Evolutionary conservation across 2,113 vertebrate species (phyloP), one percentile per base, ranked within the genome.

Genomic region (Triplophysa dalaica): DNA sequence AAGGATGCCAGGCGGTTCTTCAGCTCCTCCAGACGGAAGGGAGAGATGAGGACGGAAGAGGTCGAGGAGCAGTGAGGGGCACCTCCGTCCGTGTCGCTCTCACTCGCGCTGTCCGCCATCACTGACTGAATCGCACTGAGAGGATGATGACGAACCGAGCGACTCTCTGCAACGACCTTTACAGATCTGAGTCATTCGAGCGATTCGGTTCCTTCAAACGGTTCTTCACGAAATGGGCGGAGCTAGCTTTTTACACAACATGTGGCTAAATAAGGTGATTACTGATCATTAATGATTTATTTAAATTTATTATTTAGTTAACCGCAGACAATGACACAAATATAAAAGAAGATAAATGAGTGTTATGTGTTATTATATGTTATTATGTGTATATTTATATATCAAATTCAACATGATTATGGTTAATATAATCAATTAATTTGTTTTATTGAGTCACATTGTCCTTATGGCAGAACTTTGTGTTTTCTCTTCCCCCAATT

Each of bases 91-190:
- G 93, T 94, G 85, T 94, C 93, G 85, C 94, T 94, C 90, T 94
- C 94, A 83, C 93, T 94, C 75, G 93, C 93, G 83, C 93, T 94
- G 91, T 94, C 94, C 89, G 93, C 94, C 94, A 94, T 86, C 78
- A 70, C 70, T 54, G 29, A 75, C 43, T 75, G 50, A 75, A 66
- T 21, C 62, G 70, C 17, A 54, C 5, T 60, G 21, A 19, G 70
- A 56, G 1, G 52, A 56, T 2, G 21, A 63, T n/a, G 58, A 19
- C 13, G 58, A 75, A 62, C 62, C 12, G 41, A 48, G 56, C 2
- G n/a, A 41, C 12, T 43, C 11, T 8, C 60, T 50, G 26, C 73
- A 75, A 38, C 73, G 73, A 75, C 60, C 73, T 22, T 60, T 63
- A 63, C 41, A 29, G 73, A 29, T 9, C 41, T 7, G 54, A 74